These are phyloP conservation scores for Dolichotis patagonum DNA, from an alignment of 2,113 vertebrate genomes.

Conservation along the genomic window DNA sequence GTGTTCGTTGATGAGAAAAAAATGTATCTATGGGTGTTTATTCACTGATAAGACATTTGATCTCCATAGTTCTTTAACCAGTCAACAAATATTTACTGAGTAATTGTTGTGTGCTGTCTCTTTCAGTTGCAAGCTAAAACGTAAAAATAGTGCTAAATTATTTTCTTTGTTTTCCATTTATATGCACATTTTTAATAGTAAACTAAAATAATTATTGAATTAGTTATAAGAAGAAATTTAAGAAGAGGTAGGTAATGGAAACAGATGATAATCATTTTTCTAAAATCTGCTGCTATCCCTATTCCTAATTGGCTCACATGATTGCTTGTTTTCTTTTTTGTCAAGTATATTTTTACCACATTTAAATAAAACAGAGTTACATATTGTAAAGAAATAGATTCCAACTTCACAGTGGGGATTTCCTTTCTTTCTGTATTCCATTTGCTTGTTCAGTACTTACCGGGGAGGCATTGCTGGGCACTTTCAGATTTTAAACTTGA, in stretches of 20 bases:
- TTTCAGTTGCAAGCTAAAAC: neutral
- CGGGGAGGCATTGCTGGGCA: neutral
- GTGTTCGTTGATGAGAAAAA: neutral
- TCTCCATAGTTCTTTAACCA: neutral
- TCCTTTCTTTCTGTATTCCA: neutral
- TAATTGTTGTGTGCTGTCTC: neutral
- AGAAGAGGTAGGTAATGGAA: constrained; percentile 9
- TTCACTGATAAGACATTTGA: neutral
- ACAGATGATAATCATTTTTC: neutral
- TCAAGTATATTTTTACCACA: neutral
- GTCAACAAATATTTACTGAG: neutral
- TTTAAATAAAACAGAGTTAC: neutral
- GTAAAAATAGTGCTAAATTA: neutral
- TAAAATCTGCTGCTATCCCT: neutral
- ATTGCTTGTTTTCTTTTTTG: neutral
- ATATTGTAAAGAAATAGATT: neutral
- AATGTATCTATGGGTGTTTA: neutral
- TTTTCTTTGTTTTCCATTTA: neutral
- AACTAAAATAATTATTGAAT: neutral
- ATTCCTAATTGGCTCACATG: neutral
- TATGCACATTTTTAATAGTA: neutral
- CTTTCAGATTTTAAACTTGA: neutral
- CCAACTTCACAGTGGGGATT: neutral
- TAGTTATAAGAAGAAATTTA: neutral
- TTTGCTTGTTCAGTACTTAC: neutral